These are phyloP conservation scores for Chalcosyrphus nemorum DNA, from an alignment of 2,888 invertebrate species.

Conservation along the genomic window DNA sequence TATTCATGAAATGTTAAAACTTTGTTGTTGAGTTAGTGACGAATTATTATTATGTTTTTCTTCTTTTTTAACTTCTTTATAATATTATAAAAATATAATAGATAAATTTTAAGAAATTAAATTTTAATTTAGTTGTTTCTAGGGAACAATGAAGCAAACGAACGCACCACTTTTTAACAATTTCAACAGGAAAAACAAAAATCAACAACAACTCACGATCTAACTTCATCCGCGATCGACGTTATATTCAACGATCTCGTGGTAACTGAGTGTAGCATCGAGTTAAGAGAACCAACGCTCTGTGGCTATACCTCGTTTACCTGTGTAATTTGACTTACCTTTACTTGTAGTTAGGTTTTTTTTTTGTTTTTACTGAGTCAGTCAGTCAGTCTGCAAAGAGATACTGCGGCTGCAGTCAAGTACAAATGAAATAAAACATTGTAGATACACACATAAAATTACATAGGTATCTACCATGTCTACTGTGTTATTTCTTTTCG, in stretches of 20 bases:
- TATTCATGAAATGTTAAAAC: slow-evolving; percentile 28
- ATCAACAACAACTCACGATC: slow-evolving; percentile 30
- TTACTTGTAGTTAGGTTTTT: no score
- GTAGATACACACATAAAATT: background rate
- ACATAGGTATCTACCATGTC: slow-evolving; percentile 1
- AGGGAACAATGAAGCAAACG: slow-evolving; percentile 2
- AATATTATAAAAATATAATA: no score
- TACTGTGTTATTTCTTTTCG: slow-evolving; percentile 1
- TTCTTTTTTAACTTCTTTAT: no score
- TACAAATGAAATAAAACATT: slow-evolving; percentile 36
- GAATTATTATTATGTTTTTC: slow-evolving; percentile 1
- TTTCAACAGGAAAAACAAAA: slow-evolving; percentile 11
- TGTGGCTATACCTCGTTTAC: slow-evolving; percentile 15
- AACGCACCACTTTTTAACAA: slow-evolving; percentile 37
- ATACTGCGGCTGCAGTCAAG: slow-evolving; percentile 15
- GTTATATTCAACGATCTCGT: slow-evolving; percentile 62
- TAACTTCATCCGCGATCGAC: slow-evolving; percentile 50
- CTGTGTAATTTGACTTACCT: slow-evolving; percentile 39
- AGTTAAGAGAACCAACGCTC: slow-evolving; percentile 53
- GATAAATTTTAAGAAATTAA: no score
- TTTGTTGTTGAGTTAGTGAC: background rate
- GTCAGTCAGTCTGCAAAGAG: slow-evolving; percentile 58
- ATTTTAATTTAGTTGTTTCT: background rate
- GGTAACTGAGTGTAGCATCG: slow-evolving; percentile 44
- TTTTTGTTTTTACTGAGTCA: slow-evolving; percentile 59